These are phyloP conservation scores for Eumeta japonica DNA, from an alignment of 1,140 invertebrate species.

Conservation along the genomic window DNA sequence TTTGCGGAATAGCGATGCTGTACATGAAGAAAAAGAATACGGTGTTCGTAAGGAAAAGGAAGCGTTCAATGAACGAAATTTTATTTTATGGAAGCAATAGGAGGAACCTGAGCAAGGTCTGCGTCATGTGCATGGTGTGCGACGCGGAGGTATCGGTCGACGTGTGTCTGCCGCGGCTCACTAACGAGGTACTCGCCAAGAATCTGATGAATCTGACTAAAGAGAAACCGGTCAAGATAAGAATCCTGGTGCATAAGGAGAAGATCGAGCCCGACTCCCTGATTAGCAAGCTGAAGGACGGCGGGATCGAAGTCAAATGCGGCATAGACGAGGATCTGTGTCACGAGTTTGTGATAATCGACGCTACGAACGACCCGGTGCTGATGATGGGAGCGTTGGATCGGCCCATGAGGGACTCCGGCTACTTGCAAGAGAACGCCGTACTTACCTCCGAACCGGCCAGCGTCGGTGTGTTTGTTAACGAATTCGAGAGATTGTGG, in stretches of 20 bases:
- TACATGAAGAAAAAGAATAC: slow-evolving; percentile 12
- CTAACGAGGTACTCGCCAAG: slow-evolving; percentile 27
- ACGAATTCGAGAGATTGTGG: slow-evolving; percentile 43
- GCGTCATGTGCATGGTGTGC: slow-evolving; percentile 29
- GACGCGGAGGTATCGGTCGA: slow-evolving; percentile 25
- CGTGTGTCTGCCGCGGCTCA: slow-evolving; percentile 28
- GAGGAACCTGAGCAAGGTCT: slow-evolving; percentile 19
- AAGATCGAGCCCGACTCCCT: slow-evolving; percentile 13
- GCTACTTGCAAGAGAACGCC: slow-evolving; percentile 26
- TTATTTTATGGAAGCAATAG: slow-evolving; percentile 32
- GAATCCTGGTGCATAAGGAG: slow-evolving; percentile 26
- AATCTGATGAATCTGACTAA: slow-evolving; percentile 26
- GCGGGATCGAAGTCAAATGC: slow-evolving; percentile 30
- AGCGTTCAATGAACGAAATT: slow-evolving; percentile 24
- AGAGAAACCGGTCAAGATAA: slow-evolving; percentile 21
- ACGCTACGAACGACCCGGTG: slow-evolving; percentile 18
- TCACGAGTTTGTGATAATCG: slow-evolving; percentile 39
- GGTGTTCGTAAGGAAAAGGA: slow-evolving; percentile 5
- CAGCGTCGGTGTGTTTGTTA: slow-evolving; percentile 20
- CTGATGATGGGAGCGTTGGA: slow-evolving; percentile 33
- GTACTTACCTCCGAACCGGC: slow-evolving; percentile 27
- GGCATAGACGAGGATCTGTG: slow-evolving; percentile 19
- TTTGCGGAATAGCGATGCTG: slow-evolving; percentile 8
- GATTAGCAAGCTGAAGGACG: slow-evolving; percentile 16
- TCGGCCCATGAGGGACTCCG: slow-evolving; percentile 22